phyloP scores from a whole-genome alignment of 2,113 vertebrate genomes.

The Leptobrachium ailaonicum region DNA sequence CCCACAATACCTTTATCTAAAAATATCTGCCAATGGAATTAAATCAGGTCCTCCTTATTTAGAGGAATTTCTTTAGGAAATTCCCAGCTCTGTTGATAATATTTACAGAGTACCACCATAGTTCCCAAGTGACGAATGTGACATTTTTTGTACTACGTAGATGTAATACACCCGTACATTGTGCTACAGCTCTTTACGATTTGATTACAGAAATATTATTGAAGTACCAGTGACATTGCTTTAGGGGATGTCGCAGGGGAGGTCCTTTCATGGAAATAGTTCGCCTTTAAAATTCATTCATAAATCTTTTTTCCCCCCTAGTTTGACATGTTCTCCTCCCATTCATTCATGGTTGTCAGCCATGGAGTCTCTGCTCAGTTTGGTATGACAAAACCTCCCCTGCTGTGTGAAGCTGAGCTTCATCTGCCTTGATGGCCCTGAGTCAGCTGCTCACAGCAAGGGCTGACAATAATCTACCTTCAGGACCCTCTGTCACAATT shows the following conservation, averaged over 20 bases:
- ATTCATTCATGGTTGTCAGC: not conserved
- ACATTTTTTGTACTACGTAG: too few relatives aligned
- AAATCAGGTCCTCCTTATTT: too few relatives aligned
- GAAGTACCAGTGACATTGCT: not conserved
- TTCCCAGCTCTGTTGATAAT: too few relatives aligned
- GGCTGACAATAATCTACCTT: not conserved
- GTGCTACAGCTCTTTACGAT: too few relatives aligned
- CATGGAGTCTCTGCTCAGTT: not conserved
- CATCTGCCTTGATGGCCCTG: not conserved
- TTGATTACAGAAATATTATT: not conserved
- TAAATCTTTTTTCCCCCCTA: not conserved
- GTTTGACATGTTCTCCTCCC: not conserved
- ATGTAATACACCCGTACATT: too few relatives aligned
- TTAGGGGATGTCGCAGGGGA: not conserved
- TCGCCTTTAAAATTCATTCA: not conserved
- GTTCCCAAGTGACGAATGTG: too few relatives aligned
- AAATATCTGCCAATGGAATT: too few relatives aligned
- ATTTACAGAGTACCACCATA: too few relatives aligned
- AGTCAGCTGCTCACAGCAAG: not conserved
- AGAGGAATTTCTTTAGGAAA: too few relatives aligned
- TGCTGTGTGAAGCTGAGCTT: not conserved
- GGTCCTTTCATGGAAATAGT: not conserved
- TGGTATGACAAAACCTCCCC: not conserved
- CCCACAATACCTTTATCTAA: too few relatives aligned
- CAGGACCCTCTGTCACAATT: not conserved